A percentile compares a stretch with the other conserved stretches of the same genome.
Conservation (phyloP, 1,140 invertebrate species). For the Cylas formicarius region DNA sequence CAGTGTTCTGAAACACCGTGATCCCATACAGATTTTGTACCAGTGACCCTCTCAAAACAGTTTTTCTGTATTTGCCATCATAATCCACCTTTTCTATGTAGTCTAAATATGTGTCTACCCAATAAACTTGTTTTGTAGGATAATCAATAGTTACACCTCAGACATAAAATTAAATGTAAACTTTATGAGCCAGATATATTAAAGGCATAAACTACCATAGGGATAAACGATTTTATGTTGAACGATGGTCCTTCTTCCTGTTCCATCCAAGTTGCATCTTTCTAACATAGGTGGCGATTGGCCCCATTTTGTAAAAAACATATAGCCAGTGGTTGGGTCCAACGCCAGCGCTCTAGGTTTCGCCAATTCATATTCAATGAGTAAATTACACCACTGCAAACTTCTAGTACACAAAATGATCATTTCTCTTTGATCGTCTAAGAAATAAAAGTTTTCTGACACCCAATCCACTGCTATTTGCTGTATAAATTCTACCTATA, state of each 20-base stretch:
- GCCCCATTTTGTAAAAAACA: slow-evolving; percentile 75
- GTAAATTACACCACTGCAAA: slow-evolving; percentile 57
- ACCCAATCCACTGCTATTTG: slow-evolving; percentile 81
- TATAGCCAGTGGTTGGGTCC: slow-evolving; percentile 69
- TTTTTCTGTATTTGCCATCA: slow-evolving; percentile 57
- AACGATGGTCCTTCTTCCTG: slow-evolving; percentile 48
- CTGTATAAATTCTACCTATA: slow-evolving; percentile 51
- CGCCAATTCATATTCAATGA: slow-evolving; percentile 60
- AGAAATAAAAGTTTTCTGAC: slow-evolving; percentile 76
- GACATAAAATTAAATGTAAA: background rate
- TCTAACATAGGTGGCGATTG: slow-evolving; percentile 54
- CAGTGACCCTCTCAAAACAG: slow-evolving; percentile 54
- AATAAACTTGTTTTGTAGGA: slow-evolving; percentile 66
- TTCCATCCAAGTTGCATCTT: slow-evolving; percentile 55
- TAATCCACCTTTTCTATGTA: slow-evolving; percentile 66
- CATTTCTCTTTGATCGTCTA: slow-evolving; percentile 65
- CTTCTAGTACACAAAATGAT: slow-evolving; percentile 62
- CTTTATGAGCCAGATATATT: too few species aligned
- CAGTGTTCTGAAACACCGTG: slow-evolving; percentile 58
- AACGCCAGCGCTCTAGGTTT: slow-evolving; percentile 71
- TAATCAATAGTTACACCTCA: slow-evolving; percentile 61
- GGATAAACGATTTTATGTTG: slow-evolving; percentile 65
- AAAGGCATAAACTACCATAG: slow-evolving; percentile 11
- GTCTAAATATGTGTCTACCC: slow-evolving; percentile 71
- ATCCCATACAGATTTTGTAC: slow-evolving; percentile 61